Percentiles rank a stretch among this genome's conserved stretches.
Conservation (phyloP, 1,140 invertebrate species). For the Bombyx mandarina region DNA sequence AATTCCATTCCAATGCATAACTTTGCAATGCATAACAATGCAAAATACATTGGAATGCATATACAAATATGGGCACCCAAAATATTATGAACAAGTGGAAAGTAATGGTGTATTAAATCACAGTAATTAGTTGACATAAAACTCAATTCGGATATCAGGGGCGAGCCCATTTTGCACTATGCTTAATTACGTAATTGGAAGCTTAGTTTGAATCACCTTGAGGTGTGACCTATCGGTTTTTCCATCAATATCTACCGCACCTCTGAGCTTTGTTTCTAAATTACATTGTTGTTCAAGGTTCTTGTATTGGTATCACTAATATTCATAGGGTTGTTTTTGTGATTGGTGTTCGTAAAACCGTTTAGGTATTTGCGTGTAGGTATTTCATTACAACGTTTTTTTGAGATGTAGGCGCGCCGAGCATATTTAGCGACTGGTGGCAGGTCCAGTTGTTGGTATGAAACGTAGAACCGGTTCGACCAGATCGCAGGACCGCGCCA, state of each 20-base stretch:
- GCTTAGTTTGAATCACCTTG: constrained; percentile 23
- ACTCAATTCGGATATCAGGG: too few species aligned
- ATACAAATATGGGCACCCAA: too few species aligned
- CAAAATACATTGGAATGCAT: too few species aligned
- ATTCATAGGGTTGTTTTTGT: too few species aligned
- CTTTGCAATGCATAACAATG: too few species aligned
- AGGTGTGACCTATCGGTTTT: constrained; percentile 27
- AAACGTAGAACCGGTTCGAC: constrained; percentile 58
- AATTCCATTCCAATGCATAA: too few species aligned
- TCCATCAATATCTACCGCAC: constrained; percentile 18
- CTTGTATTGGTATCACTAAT: too few species aligned
- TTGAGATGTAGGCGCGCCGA: constrained; percentile 45
- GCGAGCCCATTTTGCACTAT: not conserved
- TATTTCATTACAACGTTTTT: constrained; percentile 15
- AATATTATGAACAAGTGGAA: too few species aligned
- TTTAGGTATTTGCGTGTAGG: too few species aligned
- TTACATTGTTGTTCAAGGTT: not conserved
- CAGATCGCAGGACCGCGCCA: constrained; percentile 49
- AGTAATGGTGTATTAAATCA: too few species aligned
- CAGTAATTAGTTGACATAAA: too few species aligned
- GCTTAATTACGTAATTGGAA: constrained; percentile 18
- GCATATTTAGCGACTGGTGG: constrained; percentile 58
- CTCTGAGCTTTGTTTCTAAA: constrained; percentile 9
- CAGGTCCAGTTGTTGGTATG: constrained; percentile 59
- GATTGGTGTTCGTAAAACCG: too few species aligned